These are phyloP conservation scores for Hirtodrosophila histrioides DNA, from an alignment of 2,888 invertebrate genomes.

Conservation along the genomic window DNA sequence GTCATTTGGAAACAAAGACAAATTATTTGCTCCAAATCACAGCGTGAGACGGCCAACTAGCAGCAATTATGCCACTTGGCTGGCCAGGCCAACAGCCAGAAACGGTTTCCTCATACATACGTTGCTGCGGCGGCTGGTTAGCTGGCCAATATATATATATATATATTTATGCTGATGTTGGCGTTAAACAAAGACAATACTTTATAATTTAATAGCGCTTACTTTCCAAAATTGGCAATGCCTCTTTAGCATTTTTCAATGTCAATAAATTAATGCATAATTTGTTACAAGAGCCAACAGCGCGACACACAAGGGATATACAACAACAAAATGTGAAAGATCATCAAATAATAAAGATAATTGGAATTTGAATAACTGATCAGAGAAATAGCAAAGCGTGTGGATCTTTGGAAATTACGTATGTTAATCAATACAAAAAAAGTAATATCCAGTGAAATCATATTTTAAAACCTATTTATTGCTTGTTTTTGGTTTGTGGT, in stretches of 20 bases:
- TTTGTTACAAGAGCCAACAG: slow-evolving; percentile 7
- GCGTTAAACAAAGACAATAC: slow-evolving; percentile 18
- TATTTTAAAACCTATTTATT: no score
- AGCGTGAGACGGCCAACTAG: slow-evolving; percentile 17
- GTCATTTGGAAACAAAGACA: slow-evolving; percentile 64
- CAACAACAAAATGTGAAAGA: slow-evolving; percentile 13
- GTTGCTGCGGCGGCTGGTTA: slow-evolving; percentile 14
- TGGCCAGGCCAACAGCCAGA: slow-evolving; percentile 19
- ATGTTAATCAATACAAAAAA: no score
- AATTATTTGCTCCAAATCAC: slow-evolving; percentile 70
- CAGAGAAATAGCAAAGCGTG: no score
- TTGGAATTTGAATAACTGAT: not conserved
- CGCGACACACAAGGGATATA: no score
- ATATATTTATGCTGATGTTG: slow-evolving; percentile 33
- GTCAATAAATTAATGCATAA: slow-evolving; percentile 48
- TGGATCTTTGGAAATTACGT: no score
- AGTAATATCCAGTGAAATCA: no score
- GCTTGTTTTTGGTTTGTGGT: no score
- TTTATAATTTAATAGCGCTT: slow-evolving; percentile 30
- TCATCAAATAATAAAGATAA: not conserved
- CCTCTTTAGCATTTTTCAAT: slow-evolving; percentile 50
- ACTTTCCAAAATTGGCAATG: slow-evolving; percentile 28
- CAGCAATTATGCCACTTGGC: slow-evolving; percentile 57
- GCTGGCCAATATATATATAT: slow-evolving; percentile 40
- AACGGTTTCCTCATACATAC: slow-evolving; percentile 10